Base-by-base conservation (phyloP, 1,140 invertebrate species). In the Pseudomyrmex pallidus region DNA sequence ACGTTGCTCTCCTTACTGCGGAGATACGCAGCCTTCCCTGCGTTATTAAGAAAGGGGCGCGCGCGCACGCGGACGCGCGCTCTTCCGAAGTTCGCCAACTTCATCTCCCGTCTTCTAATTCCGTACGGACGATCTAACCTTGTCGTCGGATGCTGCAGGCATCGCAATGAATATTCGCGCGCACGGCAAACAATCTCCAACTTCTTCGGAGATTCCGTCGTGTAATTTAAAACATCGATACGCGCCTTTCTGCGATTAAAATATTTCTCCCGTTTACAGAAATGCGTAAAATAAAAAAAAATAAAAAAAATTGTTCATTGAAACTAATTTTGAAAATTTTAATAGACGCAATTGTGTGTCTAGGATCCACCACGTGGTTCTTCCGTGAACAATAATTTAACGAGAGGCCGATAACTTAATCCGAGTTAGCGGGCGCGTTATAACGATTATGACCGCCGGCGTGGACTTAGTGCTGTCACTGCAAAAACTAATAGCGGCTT, bases 401-500 rank as follows among this genome's bases (percentile, higher is more conserved):
- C 82, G 84, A 89, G 86, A 86, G 85, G 66, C 76, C 85, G 85
- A 88, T 89, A 82, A 83, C 88, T 82, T 90, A 90, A 90, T 90
- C 88, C 86, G 52, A 74, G 66, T 80, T 87, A 82, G 82, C 77
- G 84, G 82, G 61, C 72, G 64, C 86, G 82, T 90, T 90, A 90
- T 86, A 89, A 90, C 78, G 82, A 89, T 87, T 86, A 90, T 84
- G 87, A 89, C 84, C 83, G 84, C 77, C 63, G 25, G 77, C 17
- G 10, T 59, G 86, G 89, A 82, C 78, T 90, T 90, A 88, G 84
- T 80, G 84, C 87, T 90, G 89, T 90, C 88, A 88, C 83, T 89
- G 86, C 86, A 90, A 90, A 90, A 90, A 90, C 84, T 87, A 90
- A 87, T 86, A 84, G 85, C 72, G 78, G 86, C 89, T 90, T 90